Conservation (phyloP, 2,797 vertebrate species). For the Enteromius unitaeniatus region DNA sequence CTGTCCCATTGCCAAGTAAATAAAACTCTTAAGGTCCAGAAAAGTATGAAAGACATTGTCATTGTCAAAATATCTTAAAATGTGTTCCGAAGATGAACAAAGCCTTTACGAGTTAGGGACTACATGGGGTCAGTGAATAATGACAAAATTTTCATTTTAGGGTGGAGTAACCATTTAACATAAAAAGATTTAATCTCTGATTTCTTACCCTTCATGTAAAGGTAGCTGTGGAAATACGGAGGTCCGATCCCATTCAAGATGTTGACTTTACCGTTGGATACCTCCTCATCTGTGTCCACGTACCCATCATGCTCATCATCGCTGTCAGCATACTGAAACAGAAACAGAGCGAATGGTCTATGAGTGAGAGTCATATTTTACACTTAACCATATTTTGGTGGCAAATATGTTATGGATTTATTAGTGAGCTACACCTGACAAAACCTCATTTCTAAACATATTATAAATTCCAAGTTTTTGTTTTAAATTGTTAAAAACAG, state of each 20-base stretch:
- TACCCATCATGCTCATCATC: slow-evolving; percentile 91
- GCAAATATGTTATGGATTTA: not conserved
- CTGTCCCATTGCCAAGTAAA: too few relatives aligned
- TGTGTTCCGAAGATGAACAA: too few relatives aligned
- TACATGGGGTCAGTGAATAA: too few relatives aligned
- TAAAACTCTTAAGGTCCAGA: too few relatives aligned
- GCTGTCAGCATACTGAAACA: slow-evolving; percentile 88
- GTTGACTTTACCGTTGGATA: slow-evolving; percentile 84
- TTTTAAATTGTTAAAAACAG: not conserved
- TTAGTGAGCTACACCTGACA: not conserved
- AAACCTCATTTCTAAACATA: not conserved
- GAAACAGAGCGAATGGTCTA: not conserved
- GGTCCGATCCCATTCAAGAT: slow-evolving; percentile 87
- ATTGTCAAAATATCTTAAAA: too few relatives aligned
- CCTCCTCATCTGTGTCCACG: slow-evolving; percentile 92
- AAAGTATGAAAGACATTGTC: too few relatives aligned
- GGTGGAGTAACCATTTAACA: not conserved
- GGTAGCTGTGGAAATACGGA: slow-evolving; percentile 93
- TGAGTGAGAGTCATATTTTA: not conserved
- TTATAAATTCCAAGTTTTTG: not conserved
- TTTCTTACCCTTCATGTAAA: slow-evolving; percentile 91
- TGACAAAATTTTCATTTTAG: too few relatives aligned
- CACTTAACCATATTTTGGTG: not conserved
- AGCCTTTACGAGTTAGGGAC: too few relatives aligned
- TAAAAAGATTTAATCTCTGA: not conserved